Conservation (phyloP, 2,888 invertebrate genomes). For the Drosophila rellima region DNA sequence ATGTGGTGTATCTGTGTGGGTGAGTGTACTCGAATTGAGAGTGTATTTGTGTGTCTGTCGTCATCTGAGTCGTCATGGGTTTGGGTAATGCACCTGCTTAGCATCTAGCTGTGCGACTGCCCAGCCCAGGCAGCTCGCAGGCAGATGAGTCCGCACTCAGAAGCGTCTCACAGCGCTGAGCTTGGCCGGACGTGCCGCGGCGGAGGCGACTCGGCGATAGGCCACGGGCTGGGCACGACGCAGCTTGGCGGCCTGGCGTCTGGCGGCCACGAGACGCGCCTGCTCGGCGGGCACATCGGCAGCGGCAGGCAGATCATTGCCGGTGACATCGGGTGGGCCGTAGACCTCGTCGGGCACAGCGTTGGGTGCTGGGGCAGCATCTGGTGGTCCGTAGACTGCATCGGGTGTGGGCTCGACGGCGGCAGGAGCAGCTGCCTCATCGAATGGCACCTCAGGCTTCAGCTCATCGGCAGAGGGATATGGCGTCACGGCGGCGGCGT, state of each 20-base stretch:
- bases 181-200: constrained; percentile 67
- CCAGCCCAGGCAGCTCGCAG: constrained; percentile 28
- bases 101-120: constrained; percentile 45
- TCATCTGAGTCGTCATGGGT: constrained; percentile 58
- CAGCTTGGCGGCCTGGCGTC: constrained; percentile 62
- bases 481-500: constrained; percentile 76
- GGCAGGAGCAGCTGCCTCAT: constrained; percentile 68
- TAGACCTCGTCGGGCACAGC: constrained; percentile 78
- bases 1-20: constrained; percentile 19
- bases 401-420: constrained; percentile 72
- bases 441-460: constrained; percentile 82
- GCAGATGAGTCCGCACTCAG: constrained; percentile 40
- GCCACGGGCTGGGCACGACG: constrained; percentile 62
- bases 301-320: constrained; percentile 65
- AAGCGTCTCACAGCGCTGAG: constrained; percentile 54
- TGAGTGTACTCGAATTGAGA: constrained; percentile 13
- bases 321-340: constrained; percentile 74
- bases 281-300: constrained; percentile 71
- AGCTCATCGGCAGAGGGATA: constrained; percentile 82
- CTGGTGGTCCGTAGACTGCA: constrained; percentile 81
- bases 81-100: constrained; percentile 28
- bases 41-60: constrained; percentile 27
- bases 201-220: constrained; percentile 53
- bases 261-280: constrained; percentile 73
- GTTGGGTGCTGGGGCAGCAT: constrained; percentile 66